Base-by-base conservation (phyloP, 1,140 invertebrate species). In the Drosophila tristis region DNA sequence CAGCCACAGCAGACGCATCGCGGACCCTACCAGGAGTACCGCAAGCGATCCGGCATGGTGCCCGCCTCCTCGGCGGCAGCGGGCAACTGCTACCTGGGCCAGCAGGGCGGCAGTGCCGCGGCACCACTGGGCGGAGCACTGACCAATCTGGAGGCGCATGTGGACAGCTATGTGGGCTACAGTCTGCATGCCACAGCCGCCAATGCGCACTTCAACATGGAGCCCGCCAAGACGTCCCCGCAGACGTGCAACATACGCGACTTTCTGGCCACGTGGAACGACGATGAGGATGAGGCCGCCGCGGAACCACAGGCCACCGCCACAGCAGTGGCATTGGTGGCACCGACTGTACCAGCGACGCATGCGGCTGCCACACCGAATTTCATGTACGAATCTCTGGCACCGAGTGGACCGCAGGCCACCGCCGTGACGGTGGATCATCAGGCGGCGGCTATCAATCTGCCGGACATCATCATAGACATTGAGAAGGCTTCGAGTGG, bases 381-480 rank as follows among this genome's bases (percentile, higher is more conserved):
- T 45, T 87, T 79, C 25, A 89, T 87, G 78, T 87, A 87, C 43
- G 82, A 87, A 50, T 79, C 82, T 16, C 50, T 87, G 50, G 42
- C 84, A 1, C 82, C 82, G 0, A 51, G 60, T 0, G 77, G 78
- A 9, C 74, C 86, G 0, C 58, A 71, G 11, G 87, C 78, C 25
- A 78, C 80, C 0, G 79, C 73, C 7, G 77, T 86, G 11, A 2
- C 2, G 4, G 15, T 79, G 39, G 75, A 82, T 15, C 54, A 55
- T 15, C 84, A 80, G 47, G 35, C 35, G 35, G 35, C 35, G 35
- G 49, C 57, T 16, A 84, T 87, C 26, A 92, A 92, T 35, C 56
- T 92, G 39, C 91, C 90, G 4, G 91, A 92, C 61, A 92, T 92
- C 23, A 84, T 92, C 1, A 91, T 91, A 51, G 91, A 91, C 80